Evolutionary conservation across 2,113 vertebrate species (phyloP).

Genomic region (Corythoichthys haematopterus): DNA sequence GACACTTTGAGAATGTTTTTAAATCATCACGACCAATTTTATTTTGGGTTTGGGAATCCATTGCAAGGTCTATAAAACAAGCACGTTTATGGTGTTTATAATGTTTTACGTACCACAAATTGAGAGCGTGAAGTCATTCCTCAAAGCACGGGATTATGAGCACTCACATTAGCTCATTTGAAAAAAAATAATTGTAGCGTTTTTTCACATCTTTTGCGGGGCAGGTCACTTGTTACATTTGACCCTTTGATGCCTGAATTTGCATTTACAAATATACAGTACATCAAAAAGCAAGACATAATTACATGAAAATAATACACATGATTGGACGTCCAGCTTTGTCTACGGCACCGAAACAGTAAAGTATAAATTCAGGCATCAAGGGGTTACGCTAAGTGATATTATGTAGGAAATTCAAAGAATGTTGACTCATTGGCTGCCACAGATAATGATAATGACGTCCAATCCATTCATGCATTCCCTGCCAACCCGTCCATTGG

Average conservation of each 20-base stretch:
- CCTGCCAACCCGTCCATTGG: no score
- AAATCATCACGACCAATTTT: slow-evolving; percentile 48
- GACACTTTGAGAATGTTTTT: slow-evolving; percentile 60
- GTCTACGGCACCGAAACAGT: no score
- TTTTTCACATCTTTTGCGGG: neutral
- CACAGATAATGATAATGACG: no score
- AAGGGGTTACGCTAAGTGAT: neutral
- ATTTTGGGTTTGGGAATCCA: slow-evolving; percentile 44
- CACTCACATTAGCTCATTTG: neutral
- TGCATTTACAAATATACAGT: no score
- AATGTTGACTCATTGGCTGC: no score
- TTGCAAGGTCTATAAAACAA: slow-evolving; percentile 63
- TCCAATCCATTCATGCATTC: no score
- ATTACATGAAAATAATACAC: no score
- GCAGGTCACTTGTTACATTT: no score
- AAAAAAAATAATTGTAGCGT: neutral
- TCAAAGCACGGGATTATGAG: neutral
- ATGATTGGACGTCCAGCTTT: no score
- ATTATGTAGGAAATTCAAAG: neutral
- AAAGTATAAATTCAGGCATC: no score
- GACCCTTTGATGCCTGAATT: no score
- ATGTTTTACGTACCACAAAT: neutral
- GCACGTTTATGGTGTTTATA: slow-evolving; percentile 41
- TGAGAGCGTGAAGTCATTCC: neutral
- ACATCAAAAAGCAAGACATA: no score